Evolutionary conservation across 2,113 vertebrate species (phyloP).

Genomic region (Zapus hudsonius): DNA sequence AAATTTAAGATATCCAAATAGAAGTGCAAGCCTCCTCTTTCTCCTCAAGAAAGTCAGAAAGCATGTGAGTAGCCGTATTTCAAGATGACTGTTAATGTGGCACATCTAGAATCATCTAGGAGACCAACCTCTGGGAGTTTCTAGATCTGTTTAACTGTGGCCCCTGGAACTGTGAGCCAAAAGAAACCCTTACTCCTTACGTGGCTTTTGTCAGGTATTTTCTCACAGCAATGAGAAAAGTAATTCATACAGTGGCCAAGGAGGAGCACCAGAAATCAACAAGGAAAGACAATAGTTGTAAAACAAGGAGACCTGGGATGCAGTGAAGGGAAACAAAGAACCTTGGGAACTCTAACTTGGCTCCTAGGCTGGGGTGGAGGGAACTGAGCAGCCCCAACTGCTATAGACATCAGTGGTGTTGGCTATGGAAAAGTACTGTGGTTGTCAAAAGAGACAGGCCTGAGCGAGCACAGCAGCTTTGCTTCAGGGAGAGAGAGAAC

Average conservation of each 20-base stretch:
- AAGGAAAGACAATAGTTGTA: background rate
- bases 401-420: background rate
- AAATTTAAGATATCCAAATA: background rate
- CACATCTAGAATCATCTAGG: too few relatives aligned
- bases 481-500: background rate
- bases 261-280: too few relatives aligned
- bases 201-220: too few relatives aligned
- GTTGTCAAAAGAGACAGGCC: background rate
- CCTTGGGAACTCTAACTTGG: background rate
- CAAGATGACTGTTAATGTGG: background rate
- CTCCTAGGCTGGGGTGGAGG: background rate
- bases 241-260: background rate
- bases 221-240: too few relatives aligned
- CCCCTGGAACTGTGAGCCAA: too few relatives aligned
- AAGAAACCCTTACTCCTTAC: too few relatives aligned
- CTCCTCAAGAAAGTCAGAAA: background rate
- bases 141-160: too few relatives aligned
- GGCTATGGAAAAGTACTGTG: background rate
- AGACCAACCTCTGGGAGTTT: too few relatives aligned
- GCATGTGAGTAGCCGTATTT: background rate
- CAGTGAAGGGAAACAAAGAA: too few relatives aligned
- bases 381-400: background rate
- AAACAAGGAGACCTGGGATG: background rate
- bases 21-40: background rate
- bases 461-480: background rate